Conservation (phyloP, 2,113 vertebrate genomes). For the Hoplias malabaricus region DNA sequence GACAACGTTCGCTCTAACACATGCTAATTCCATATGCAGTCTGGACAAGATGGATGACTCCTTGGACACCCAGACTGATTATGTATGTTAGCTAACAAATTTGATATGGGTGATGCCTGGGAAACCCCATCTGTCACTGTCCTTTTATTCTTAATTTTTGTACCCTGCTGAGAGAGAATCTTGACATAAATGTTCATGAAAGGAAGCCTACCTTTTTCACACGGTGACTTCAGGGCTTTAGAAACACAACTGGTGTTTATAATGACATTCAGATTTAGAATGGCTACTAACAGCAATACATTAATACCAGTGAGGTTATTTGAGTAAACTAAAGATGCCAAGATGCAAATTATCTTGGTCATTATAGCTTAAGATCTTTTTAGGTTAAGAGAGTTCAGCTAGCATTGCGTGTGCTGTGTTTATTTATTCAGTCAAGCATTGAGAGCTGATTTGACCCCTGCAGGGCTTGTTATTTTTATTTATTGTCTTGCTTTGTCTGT, state of each 20-base stretch:
- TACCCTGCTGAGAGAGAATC: not conserved
- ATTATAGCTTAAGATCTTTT: not conserved
- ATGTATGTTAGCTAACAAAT: slow-evolving; percentile 10
- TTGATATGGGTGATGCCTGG: slow-evolving; percentile 7
- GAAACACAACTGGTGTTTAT: slow-evolving; percentile 25
- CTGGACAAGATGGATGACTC: slow-evolving; percentile 43
- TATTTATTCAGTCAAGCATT: not conserved
- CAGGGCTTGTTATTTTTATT: not conserved
- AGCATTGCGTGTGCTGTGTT: not conserved
- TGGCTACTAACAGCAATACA: not conserved
- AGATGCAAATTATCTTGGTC: slow-evolving; percentile 9
- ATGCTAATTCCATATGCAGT: slow-evolving; percentile 51
- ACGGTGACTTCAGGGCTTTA: not conserved
- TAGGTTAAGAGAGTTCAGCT: slow-evolving; percentile 1
- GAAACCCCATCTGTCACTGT: slow-evolving; percentile 34
- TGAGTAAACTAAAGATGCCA: not conserved
- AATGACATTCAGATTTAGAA: not conserved
- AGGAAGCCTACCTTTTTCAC: not conserved
- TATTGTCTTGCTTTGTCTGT: not conserved
- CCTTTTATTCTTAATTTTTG: not conserved
- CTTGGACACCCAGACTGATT: slow-evolving; percentile 9
- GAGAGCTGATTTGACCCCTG: not conserved
- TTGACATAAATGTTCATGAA: not conserved
- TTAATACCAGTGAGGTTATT: not conserved
- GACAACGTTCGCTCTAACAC: slow-evolving; percentile 47